A percentile compares a stretch with the other conserved stretches of the same genome.
Evolutionary conservation across 1,140 invertebrate species (phyloP).

Genomic region (Saccostrea cuccullata): DNA sequence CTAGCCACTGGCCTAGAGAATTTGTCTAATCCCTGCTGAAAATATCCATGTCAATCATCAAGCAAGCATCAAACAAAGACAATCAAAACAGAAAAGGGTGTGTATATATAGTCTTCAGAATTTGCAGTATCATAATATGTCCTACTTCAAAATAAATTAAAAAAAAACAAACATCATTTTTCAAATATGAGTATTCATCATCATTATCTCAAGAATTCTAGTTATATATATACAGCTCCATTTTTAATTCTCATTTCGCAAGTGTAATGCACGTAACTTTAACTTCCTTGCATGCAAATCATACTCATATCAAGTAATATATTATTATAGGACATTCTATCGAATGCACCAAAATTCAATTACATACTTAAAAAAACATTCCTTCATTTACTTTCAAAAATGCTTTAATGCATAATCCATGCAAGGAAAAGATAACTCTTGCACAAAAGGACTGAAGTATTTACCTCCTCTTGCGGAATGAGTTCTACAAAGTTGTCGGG

Average conservation of each 20-base stretch:
- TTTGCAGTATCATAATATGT: too few species aligned
- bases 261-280: neutral
- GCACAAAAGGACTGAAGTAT: neutral
- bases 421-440: neutral
- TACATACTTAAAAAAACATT: neutral
- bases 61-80: constrained; percentile 13
- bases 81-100: constrained; percentile 23
- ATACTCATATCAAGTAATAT: neutral
- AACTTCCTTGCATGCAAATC: constrained; percentile 3
- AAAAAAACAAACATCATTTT: too few species aligned
- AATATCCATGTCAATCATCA: constrained; percentile 37
- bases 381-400: neutral
- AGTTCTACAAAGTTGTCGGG: constrained; percentile 93
- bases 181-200: neutral
- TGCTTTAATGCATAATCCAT: neutral
- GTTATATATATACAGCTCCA: neutral
- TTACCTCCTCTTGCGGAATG: constrained; percentile 71
- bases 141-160: too few species aligned
- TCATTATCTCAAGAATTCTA: neutral
- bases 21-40: constrained; percentile 56
- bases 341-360: neutral
- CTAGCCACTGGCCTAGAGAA: constrained; percentile 46
- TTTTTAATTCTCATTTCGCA: neutral
- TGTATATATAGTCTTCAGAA: neutral
- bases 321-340: neutral